These are phyloP conservation scores for Arrhamphus sclerolepis DNA, from an alignment of 2,797 vertebrate species.

Conservation along the genomic window DNA sequence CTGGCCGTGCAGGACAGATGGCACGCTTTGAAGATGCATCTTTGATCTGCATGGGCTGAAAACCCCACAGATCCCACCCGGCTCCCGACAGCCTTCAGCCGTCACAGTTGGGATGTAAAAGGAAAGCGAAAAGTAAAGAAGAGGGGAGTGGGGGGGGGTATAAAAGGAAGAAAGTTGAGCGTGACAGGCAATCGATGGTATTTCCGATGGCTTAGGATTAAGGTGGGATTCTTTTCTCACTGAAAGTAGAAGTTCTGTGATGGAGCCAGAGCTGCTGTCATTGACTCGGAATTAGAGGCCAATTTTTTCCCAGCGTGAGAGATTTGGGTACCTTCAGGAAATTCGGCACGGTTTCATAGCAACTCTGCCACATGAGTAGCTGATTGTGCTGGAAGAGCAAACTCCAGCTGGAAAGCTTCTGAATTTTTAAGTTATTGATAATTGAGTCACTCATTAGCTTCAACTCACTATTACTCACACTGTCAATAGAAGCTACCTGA, in stretches of 20 bases:
- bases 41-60: slow-evolving; percentile 68
- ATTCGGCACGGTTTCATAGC: background rate
- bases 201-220: slow-evolving; percentile 53
- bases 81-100: slow-evolving; percentile 50
- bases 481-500: no score
- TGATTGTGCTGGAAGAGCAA: no score
- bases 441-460: no score
- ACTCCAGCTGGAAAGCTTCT: no score
- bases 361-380: no score
- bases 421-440: no score
- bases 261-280: slow-evolving; percentile 20
- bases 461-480: no score
- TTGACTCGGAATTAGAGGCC: slow-evolving; percentile 17
- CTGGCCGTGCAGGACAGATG: slow-evolving; percentile 56
- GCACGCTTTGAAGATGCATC: slow-evolving; percentile 63
- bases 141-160: no score
- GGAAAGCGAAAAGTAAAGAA: slow-evolving; percentile 21
- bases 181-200: slow-evolving; percentile 37
- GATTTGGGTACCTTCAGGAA: background rate
- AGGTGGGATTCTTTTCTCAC: slow-evolving; percentile 34
- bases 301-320: slow-evolving; percentile 5
- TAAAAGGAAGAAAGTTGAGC: slow-evolving; percentile 16
- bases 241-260: slow-evolving; percentile 35
- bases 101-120: slow-evolving; percentile 40
- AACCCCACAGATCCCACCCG: slow-evolving; percentile 22